Base-by-base conservation (phyloP, 2,888 invertebrate species). In the Eupithecia insigniata region DNA sequence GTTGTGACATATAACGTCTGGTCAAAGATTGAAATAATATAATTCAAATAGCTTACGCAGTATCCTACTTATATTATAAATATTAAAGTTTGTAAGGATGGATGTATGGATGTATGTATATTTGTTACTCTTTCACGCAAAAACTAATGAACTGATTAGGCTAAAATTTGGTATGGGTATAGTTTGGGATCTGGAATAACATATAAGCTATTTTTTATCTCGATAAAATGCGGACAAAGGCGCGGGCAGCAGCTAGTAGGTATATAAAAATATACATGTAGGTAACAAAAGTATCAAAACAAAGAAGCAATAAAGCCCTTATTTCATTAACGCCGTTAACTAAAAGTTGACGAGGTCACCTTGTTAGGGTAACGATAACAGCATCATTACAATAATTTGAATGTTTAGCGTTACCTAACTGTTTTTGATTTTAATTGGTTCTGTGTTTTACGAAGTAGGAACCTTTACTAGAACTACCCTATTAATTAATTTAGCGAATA, bases 291-390 rank as follows among this genome's bases (percentile, higher is more conserved):
- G 34, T 16, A 34, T 62, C 34, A 62, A 62, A 32, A 32, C 67
- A 69, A 66, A 22, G 65, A 61, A 73, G 67, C 69, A 66, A 73
- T 70, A 72, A 72, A 72, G 34, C 60, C 67, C 60, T 61, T 67
- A 65, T 70, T 73, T 67, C 67, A 67, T 65, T 86, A 89, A 89
- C 36, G 34, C 36, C n/a, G 36, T 91, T 91, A 89, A 84, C 87
- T 77, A 76, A 79, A 78, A 80, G 85, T 81, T 82, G 79, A 83
- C 84, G 85, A 85, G 83, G 87, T 83, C 79, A 80, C 85, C 89
- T 90, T 89, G 90, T 92, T 92, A 92, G 89, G 84, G 85, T 79
- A 82, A 85, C 82, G 87, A 85, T 92, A 93, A 93, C 88, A 89
- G 91, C 89, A 85, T 92, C 89, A 90, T 92, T 92, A 91, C 86